These are phyloP conservation scores for Drosophila glabriapex DNA, from an alignment of 2,888 invertebrate species.

Conservation along the genomic window DNA sequence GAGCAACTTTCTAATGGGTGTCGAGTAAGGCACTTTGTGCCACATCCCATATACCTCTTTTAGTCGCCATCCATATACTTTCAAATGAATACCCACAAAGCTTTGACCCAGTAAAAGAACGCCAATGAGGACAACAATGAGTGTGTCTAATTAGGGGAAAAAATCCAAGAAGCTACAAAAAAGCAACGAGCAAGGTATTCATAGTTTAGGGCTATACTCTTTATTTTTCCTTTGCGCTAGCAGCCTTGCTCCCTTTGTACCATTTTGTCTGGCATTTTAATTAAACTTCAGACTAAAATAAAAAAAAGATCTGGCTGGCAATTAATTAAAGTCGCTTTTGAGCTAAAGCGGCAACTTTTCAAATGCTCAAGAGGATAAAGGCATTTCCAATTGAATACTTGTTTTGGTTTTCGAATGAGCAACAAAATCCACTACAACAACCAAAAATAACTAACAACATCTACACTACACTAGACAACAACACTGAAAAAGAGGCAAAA, in stretches of 20 bases:
- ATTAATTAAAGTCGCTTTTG: slow-evolving; percentile 56
- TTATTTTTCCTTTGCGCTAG: slow-evolving; percentile 43
- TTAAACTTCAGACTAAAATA: slow-evolving; percentile 60
- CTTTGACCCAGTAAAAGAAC: slow-evolving; percentile 62
- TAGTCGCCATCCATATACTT: slow-evolving; percentile 17
- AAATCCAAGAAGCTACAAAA: slow-evolving; percentile 9
- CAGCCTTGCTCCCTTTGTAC: slow-evolving; percentile 37
- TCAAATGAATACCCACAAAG: slow-evolving; percentile 52
- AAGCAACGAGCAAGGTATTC: slow-evolving; percentile 59
- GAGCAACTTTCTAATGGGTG: slow-evolving; percentile 68
- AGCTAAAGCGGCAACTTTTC: slow-evolving; percentile 40
- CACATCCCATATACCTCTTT: slow-evolving; percentile 16
- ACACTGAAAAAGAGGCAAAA: slow-evolving; percentile 32
- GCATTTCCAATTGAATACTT: slow-evolving; percentile 62
- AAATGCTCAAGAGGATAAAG: slow-evolving; percentile 29
- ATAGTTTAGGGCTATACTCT: slow-evolving; percentile 43
- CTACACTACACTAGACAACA: slow-evolving; percentile 32
- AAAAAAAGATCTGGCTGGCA: slow-evolving; percentile 17
- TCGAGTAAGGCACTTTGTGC: slow-evolving; percentile 43
- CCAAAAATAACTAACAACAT: slow-evolving; percentile 22
- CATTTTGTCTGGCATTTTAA: slow-evolving; percentile 64
- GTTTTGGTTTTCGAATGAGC: slow-evolving; percentile 14
- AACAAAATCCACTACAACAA: slow-evolving; percentile 21
- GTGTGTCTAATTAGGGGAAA: slow-evolving; percentile 73
- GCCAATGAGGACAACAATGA: slow-evolving; percentile 65